These are phyloP conservation scores for Gymnocypris eckloni DNA, from an alignment of 2,797 vertebrate genomes.

Conservation along the genomic window DNA sequence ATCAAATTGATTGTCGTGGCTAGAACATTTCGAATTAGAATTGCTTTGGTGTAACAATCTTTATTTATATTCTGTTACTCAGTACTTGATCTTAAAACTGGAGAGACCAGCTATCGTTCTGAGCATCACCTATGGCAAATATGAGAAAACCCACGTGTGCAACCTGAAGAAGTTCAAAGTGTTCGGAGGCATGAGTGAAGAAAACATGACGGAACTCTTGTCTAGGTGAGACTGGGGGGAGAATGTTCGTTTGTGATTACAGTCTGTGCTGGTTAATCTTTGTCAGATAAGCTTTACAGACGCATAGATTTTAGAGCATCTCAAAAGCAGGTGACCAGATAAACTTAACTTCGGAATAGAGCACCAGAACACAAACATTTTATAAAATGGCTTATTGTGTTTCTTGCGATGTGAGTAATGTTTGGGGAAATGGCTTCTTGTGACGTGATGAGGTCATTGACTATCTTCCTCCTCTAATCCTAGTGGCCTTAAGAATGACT, in stretches of 20 bases:
- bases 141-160: constrained; percentile 98
- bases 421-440: constrained; percentile 9
- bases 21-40: background rate
- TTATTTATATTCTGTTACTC: constrained; percentile 25
- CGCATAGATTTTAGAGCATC: background rate
- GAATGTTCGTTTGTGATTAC: background rate
- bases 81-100: constrained; percentile 98
- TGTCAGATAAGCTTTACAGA: background rate
- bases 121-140: constrained; percentile 99
- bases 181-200: constrained; percentile 99
- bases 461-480: constrained; percentile 4
- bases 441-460: constrained; percentile 18
- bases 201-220: constrained; percentile 98
- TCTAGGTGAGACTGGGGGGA: constrained; percentile 83
- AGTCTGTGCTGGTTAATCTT: background rate
- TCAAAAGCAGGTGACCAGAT: background rate
- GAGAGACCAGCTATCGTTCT: constrained; percentile 97
- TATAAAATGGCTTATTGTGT: background rate
- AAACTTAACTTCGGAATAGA: background rate
- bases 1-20: background rate
- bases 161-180: constrained; percentile 99
- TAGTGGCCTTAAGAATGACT: constrained; percentile 99
- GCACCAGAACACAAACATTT: background rate
- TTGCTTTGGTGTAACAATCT: background rate
- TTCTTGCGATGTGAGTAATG: background rate